These are phyloP conservation scores for Phoebastria nigripes DNA, from an alignment of 2,797 vertebrate species.

Conservation along the genomic window DNA sequence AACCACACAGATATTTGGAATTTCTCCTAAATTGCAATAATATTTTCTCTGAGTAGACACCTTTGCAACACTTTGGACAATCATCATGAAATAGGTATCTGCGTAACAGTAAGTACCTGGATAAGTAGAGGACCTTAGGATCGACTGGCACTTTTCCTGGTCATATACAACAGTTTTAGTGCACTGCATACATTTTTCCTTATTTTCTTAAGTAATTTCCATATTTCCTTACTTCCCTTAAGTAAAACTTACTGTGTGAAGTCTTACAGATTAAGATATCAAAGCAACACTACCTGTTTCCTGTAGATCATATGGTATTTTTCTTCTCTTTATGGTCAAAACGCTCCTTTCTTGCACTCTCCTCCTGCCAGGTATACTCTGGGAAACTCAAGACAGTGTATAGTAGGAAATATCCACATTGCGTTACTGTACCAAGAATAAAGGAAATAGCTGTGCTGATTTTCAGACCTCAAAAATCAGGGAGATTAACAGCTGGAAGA, in stretches of 20 bases:
- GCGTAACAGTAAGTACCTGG: neutral
- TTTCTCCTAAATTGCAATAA: neutral
- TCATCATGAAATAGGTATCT: neutral
- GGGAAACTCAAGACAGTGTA: neutral
- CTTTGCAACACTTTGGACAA: neutral
- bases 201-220: neutral
- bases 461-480: neutral
- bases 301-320: neutral
- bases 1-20: neutral
- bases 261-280: neutral
- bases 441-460: neutral
- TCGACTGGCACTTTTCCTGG: neutral
- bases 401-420: neutral
- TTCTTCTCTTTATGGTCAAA: neutral
- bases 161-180: neutral
- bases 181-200: neutral
- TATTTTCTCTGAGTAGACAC: neutral
- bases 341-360: neutral
- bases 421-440: neutral
- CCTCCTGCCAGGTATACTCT: neutral
- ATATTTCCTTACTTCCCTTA: rapidly evolving
- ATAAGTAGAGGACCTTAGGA: neutral
- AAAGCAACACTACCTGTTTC: neutral
- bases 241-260: neutral
- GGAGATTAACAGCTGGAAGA: neutral